Evolutionary conservation across 2,888 invertebrate species (phyloP), one percentile per base, ranked within the genome.

Genomic region (Scaptomyza cyrtandrae): DNA sequence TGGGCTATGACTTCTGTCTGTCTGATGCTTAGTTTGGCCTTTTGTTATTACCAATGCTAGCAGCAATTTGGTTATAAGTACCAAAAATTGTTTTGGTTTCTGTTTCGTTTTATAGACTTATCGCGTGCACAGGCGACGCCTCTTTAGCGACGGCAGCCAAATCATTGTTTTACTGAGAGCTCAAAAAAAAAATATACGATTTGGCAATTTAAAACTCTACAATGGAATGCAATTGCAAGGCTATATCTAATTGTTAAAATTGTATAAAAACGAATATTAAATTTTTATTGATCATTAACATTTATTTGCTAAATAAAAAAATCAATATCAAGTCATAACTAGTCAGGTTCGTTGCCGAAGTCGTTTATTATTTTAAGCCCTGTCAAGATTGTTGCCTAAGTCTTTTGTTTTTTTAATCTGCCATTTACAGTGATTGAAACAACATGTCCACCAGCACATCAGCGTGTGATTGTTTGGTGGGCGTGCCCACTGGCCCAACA

Each of bases 391-490:
- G 80, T 71, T 70, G 55, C 55, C 37, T 71, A 75, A 82, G 55
- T 79, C 73, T 63, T 80, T 77, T 53, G 57, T 52, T 59, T 52
- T 41, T 50, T 35, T 35, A 3, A 6, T 35, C 16, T n/a, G 16
- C 10, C 27, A 33, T 45, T 53, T 45, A 10, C 57, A 78, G 78
- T n/a, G 14, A 39, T 24, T 14, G 24, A 48, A 50, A 39, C 57
- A 76, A 31, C 53, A 86, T 86, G 85, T 80, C 87, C 59, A 57
- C 82, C 67, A 69, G 78, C 69, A 35, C 78, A 67, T 86, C 94
- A 70, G 76, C 94, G 71, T 97, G 97, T 93, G 96, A 97, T 92
- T 97, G 97, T 90, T 95, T 96, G 73, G 95, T 96, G 92, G 94
- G 95, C 74, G 94, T 94, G 90, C 95, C 96, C 85, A 93, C 94